These are phyloP conservation scores for Sphaerophoria taeniata DNA, from an alignment of 2,888 invertebrate genomes.

Conservation along the genomic window DNA sequence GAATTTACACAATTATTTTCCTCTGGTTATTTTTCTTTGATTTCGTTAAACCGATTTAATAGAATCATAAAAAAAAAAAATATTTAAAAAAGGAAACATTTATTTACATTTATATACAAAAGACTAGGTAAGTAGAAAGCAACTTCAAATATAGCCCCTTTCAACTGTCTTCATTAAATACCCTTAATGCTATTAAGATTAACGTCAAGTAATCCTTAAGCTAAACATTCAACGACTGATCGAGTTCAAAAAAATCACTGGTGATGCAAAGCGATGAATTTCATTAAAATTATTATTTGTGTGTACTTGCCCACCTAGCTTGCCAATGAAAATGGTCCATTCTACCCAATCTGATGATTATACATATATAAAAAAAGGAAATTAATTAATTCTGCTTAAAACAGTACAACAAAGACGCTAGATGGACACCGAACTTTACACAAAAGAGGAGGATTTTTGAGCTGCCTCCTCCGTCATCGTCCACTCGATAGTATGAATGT, in stretches of 20 bases:
- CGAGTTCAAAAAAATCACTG: conserved; percentile 65
- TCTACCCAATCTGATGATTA: conserved; percentile 27
- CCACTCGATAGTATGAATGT: conserved; percentile 2
- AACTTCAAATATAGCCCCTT: conserved; percentile 52
- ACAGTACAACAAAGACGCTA: background rate
- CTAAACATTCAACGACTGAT: conserved; percentile 56
- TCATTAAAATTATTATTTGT: conserved; percentile 67
- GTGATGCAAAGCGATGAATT: conserved; percentile 69
- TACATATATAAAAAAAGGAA: conserved; percentile 66
- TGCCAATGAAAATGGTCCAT: background rate
- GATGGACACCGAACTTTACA: background rate
- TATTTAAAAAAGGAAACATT: background rate
- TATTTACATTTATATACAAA: conserved; percentile 15
- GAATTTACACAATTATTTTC: conserved; percentile 12
- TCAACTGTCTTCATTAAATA: conserved; percentile 29
- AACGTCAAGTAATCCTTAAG: conserved; percentile 62
- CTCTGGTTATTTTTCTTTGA: background rate
- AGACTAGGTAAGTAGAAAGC: background rate
- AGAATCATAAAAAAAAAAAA: background rate
- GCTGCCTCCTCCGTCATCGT: conserved; percentile 46
- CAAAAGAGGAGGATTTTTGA: conserved; percentile 33
- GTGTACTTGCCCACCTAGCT: conserved; percentile 56
- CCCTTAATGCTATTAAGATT: conserved; percentile 54
- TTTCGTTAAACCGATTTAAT: conserved; percentile 3
- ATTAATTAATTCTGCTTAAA: conserved; percentile 64